phyloP scores from a whole-genome alignment of 2,888 invertebrate genomes.

The Sclerodermus sp. region DNA sequence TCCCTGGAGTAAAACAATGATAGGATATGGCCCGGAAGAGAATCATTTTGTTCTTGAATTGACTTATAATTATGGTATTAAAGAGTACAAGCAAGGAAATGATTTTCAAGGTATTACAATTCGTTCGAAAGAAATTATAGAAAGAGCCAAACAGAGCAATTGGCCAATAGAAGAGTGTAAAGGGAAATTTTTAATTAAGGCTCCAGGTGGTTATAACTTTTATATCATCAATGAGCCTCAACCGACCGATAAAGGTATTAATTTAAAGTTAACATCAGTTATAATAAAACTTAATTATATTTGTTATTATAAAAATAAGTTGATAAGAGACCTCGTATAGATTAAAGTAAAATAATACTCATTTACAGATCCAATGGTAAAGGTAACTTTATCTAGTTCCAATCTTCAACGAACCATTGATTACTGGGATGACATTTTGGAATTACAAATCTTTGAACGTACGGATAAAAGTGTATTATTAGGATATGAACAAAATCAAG shows the following conservation, averaged over 20 bases:
- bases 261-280: too few species aligned
- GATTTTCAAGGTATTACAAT: conserved; percentile 88
- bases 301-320: too few species aligned
- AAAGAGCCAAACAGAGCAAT: conserved; percentile 70
- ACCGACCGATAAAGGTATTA: conserved; percentile 68
- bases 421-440: conserved; percentile 83
- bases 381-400: conserved; percentile 78
- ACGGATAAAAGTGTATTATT: conserved; percentile 66
- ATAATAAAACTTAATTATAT: conserved; percentile 6
- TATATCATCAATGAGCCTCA: conserved; percentile 74
- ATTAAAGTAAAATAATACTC: background rate
- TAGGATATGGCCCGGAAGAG: conserved; percentile 96
- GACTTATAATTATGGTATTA: conserved; percentile 96
- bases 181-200: conserved; percentile 68
- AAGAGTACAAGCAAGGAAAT: conserved; percentile 85
- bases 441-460: conserved; percentile 71
- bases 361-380: conserved; percentile 72
- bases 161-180: conserved; percentile 74
- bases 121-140: conserved; percentile 74
- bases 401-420: conserved; percentile 74
- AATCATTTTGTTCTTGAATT: conserved; percentile 93
- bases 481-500: conserved; percentile 74
- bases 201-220: conserved; percentile 93
- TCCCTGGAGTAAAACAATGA: conserved; percentile 99
- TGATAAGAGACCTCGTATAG: too few species aligned